These are phyloP conservation scores for Galleria mellonella DNA, from an alignment of 1,140 invertebrate species.

Conservation along the genomic window DNA sequence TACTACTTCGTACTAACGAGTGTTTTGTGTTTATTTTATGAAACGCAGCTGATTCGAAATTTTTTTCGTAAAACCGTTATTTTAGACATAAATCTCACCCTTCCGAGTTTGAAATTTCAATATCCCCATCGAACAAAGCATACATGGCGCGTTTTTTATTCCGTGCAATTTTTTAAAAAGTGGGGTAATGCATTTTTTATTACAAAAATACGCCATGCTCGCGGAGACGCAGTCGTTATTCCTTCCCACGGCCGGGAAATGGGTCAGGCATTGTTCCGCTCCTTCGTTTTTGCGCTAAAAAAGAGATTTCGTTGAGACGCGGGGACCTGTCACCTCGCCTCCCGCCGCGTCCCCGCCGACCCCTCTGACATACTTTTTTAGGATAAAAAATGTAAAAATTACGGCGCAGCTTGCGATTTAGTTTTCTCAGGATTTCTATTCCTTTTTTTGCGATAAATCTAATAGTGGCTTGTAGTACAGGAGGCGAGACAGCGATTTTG, in stretches of 20 bases:
- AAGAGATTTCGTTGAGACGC: slow-evolving; percentile 50
- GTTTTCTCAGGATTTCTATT: slow-evolving; percentile 53
- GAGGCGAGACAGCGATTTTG: slow-evolving; percentile 18
- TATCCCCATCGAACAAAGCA: slow-evolving; percentile 56
- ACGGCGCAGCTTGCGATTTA: slow-evolving; percentile 55
- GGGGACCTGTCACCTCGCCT: slow-evolving; percentile 38
- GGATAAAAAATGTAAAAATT: slow-evolving; percentile 61
- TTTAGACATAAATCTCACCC: slow-evolving; percentile 70
- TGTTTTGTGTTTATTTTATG: slow-evolving; percentile 6
- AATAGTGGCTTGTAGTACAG: slow-evolving; percentile 51
- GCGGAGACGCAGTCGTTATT: slow-evolving; percentile 62
- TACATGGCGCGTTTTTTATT: slow-evolving; percentile 52
- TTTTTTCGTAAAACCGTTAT: slow-evolving; percentile 69
- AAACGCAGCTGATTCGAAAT: slow-evolving; percentile 49
- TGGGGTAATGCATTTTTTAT: slow-evolving; percentile 73
- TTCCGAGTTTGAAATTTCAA: slow-evolving; percentile 67
- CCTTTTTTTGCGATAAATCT: slow-evolving; percentile 44
- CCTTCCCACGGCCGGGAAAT: slow-evolving; percentile 70
- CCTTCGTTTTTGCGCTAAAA: slow-evolving; percentile 65
- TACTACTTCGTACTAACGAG: slow-evolving; percentile 3
- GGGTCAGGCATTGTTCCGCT: slow-evolving; percentile 63
- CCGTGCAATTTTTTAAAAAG: slow-evolving; percentile 55
- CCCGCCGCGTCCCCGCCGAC: slow-evolving; percentile 17
- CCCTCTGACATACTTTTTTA: slow-evolving; percentile 64
- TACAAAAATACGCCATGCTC: slow-evolving; percentile 41